A percentile compares a stretch with the other conserved stretches of the same genome.
phyloP scores from a whole-genome alignment of 2,888 invertebrate species.

The Cryptus viduatorius region DNA sequence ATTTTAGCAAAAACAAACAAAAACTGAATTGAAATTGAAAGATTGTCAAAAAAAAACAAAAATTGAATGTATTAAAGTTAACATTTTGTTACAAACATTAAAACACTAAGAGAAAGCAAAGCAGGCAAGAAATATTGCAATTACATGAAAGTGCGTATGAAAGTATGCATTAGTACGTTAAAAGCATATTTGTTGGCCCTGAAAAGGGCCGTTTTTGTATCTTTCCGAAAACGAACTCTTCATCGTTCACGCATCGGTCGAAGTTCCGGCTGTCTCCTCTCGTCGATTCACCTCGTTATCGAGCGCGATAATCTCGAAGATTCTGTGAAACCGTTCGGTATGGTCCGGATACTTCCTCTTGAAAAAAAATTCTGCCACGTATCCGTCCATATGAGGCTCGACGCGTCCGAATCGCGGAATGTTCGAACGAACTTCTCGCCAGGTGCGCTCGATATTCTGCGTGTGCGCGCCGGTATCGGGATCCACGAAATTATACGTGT shows the following conservation, averaged over 20 bases:
- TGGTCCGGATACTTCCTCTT: not conserved
- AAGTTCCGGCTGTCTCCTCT: not conserved
- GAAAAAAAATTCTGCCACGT: not conserved
- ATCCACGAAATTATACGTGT: conserved; percentile 57
- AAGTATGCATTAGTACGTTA: too few species aligned
- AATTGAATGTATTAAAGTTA: too few species aligned
- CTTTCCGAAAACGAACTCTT: not conserved
- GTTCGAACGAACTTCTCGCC: conserved; percentile 64
- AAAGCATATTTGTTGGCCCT: too few species aligned
- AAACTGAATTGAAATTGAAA: too few species aligned
- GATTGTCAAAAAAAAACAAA: too few species aligned
- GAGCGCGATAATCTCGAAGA: not conserved
- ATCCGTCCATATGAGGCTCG: conserved; percentile 22
- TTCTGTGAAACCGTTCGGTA: not conserved
- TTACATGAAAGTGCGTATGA: too few species aligned
- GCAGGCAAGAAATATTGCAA: too few species aligned
- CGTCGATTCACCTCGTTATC: too few species aligned
- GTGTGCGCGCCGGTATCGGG: conserved; percentile 71
- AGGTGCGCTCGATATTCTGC: conserved; percentile 70
- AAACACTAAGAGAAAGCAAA: too few species aligned
- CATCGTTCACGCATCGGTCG: not conserved
- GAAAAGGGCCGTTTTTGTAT: not conserved
- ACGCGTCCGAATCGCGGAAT: conserved; percentile 61
- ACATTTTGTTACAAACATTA: too few species aligned
- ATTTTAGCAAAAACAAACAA: too few species aligned